Evolutionary conservation across 2,113 vertebrate species (phyloP).

Genomic region (Lamprologus callipterus): DNA sequence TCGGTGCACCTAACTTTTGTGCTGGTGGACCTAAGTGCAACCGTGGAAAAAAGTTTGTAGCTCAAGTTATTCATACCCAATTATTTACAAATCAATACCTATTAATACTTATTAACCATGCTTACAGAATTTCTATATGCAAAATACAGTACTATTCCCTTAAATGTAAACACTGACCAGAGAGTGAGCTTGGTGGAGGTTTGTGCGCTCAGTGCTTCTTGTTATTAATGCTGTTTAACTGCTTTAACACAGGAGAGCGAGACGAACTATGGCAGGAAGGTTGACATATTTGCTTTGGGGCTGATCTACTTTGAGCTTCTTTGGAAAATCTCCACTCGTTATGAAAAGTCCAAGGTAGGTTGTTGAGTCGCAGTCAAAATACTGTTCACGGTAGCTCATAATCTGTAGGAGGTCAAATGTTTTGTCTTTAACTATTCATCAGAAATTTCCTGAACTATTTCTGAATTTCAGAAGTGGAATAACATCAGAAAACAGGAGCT

Average conservation of each 20-base stretch:
- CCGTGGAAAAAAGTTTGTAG: not conserved
- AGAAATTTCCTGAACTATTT: not conserved
- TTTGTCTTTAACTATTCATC: not conserved
- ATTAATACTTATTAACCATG: not conserved
- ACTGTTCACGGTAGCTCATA: rapidly evolving
- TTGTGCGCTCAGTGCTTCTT: not conserved
- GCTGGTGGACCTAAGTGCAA: not conserved
- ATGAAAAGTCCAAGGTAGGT: constrained; percentile 32
- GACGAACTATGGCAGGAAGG: constrained; percentile 68
- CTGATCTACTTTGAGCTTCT: constrained; percentile 84
- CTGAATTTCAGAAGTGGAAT: not conserved
- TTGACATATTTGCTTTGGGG: constrained; percentile 86
- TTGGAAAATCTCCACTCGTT: not conserved
- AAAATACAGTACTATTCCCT: not conserved
- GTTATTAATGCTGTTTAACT: not conserved
- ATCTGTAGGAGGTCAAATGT: rapidly evolving
- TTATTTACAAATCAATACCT: rapidly evolving
- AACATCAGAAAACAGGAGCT: not conserved
- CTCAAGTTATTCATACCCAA: rapidly evolving
- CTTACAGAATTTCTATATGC: not conserved
- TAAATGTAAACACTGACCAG: not conserved
- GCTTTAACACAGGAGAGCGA: constrained; percentile 17
- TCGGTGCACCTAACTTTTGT: not conserved
- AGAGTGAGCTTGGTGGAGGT: not conserved
- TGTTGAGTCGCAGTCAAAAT: rapidly evolving